Base-by-base conservation (phyloP, 2,888 invertebrate genomes). In the Rhodophaea formosa region DNA sequence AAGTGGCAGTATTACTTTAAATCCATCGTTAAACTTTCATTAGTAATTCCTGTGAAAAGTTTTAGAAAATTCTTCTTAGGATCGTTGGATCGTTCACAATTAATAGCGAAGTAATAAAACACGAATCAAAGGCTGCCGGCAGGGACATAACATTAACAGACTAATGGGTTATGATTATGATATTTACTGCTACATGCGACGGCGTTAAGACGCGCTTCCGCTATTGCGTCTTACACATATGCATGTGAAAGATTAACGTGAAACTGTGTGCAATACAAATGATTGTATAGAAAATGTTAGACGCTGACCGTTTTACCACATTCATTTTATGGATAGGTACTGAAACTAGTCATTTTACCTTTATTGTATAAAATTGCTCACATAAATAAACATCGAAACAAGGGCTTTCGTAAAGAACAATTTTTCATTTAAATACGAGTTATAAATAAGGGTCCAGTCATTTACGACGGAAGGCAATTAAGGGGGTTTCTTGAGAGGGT, bases 91-190 rank as follows among this genome's bases (percentile, higher is more conserved):
- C 77, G 75, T 77, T 79, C 74, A 74, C 78, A 83, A 86, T 85
- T 85, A 84, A 86, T 85, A 84, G 84, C 75, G 68, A 68, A 67
- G 80, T 78, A 81, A 85, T 86, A 86, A 86, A 86, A 72, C 71
- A 74, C 68, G 67, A 75, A 69, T 82, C 84, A 84, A 85, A 85
- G 82, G 81, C 75, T 73, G 81, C 86, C 87, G 82, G 84, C 88
- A 78, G 83, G 79, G 84, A 87, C 87, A 86, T 81, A 76, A 80
- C 84, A 85, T 88, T 85, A 86, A 75, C 81, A 68, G 76, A 68
- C 85, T 89, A 89, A 89, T 88, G 86, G 89, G 75, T 77, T 83
- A 80, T 84, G 86, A 90, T 89, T 90, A 89, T 89, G 88, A 89
- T 89, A 88, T 89, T 89, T 87, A 88, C 88, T 78, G 79, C 85